Evolutionary conservation across 2,888 invertebrate species (phyloP), one percentile per base, ranked within the genome.

Genomic region (Sphinx pinastri): DNA sequence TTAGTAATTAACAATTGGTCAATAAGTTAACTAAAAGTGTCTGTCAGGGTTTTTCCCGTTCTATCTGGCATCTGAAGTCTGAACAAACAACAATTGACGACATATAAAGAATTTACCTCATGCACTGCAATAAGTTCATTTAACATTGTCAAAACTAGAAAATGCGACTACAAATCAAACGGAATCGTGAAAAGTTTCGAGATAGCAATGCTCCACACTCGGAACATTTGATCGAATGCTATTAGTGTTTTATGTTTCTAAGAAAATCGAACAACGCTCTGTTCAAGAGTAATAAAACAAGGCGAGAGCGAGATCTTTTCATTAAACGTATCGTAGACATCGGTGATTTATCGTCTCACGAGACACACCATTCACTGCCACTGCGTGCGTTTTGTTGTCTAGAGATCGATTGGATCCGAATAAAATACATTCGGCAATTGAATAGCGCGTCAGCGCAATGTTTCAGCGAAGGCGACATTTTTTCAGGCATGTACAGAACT

Each of bases 341-440:
- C 82, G 83, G 87, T 88, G 89, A 93, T 92, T 92, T 92, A 93
- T 92, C 82, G 90, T 82, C 91, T 85, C 91, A 83, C 79, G 92
- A 92, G 93, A 89, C 89, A 88, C 88, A 91, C 86, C 83, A 89
- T 89, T 91, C 90, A 87, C 84, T 76, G 77, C 47, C 49, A 13
- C 63, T 79, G 84, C 80, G 88, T 90, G 90, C 89, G 89, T 92
- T 91, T 91, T 90, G 91, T 91, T 91, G 90, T 86, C 86, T 85
- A 79, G 82, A 92, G 93, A 92, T 93, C 92, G 92, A 94, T 93
- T 89, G 92, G 88, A 79, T 84, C 80, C 81, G 89, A 91, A 92
- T 92, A 92, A 94, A 93, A 93, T 91, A 92, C 90, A 90, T 90
- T 90, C 86, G 81, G 85, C 90, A 92, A 93, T 92, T 91, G 91